Base-by-base conservation (phyloP, 2,888 invertebrate genomes). In the Cetonia aurata region DNA sequence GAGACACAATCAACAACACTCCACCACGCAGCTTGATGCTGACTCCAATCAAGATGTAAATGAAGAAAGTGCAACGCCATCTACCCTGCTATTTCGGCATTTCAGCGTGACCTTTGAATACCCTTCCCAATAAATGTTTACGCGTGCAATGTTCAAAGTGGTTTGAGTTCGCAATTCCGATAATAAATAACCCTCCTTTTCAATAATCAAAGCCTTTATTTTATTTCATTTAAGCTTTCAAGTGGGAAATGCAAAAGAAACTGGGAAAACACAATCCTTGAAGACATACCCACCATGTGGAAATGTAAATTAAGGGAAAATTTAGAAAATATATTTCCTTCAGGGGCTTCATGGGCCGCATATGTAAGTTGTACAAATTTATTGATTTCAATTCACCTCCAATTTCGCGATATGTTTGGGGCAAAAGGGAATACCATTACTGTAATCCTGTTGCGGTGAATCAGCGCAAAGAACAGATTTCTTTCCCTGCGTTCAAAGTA, bases 351-450 rank as follows among this genome's bases (percentile, higher is more conserved):
- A 65, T 12, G 62, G 9, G 10, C 62, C 17, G 62, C 62, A 65
- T 65, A 65, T 50, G 37, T 65, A 65, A 12, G 37, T 12, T 37
- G 12, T 65, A 50, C 62, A 50, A 37, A 65, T 65, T 65, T 65
- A 65, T 65, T 52, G 62, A 65, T 65, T 65, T 65, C 62, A 50
- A 65, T 65, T 65, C 62, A 65, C 62, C 50, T 65, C 50, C 62
- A 50, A 65, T 65, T 65, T 52, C 17, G 19, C 62, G 50, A 65
- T 65, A 52, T 65, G 37, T 65, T 65, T 50, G 37, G 62, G 41
- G 50, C 19, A 65, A 65, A 65, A 50, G 50, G 37, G 62, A 52
- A 65, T 65, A 50, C 62, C 62, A 65, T 65, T 65, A 65, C 62
- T 65, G 50, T 65, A 65, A 65, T 50, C 33, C 50, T 65, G 62